Evolutionary conservation across 2,113 vertebrate genomes (phyloP), one percentile per base, ranked within the genome.

Genomic region (Pholis gunnellus): DNA sequence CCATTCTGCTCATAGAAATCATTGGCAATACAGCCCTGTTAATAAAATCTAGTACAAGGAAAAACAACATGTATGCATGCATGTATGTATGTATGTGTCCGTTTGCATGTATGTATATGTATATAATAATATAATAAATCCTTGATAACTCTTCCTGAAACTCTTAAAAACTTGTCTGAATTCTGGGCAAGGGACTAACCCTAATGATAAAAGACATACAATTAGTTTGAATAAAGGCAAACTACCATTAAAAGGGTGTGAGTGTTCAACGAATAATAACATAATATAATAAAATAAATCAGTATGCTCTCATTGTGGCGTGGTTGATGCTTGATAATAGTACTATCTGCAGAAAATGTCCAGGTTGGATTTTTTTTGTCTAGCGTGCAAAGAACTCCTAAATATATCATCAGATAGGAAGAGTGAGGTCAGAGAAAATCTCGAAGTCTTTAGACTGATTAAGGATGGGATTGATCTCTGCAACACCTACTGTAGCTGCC

Each of bases 401-500:
- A 91, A 92, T 83, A 84, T 89, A 89, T 76, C 79, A 82, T 75
- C 56, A 82, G 76, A 87, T 85, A 36, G 82, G 78, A 65, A 85
- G 69, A 82, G 82, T 87, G 87, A 91, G 86, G 88, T 93, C 89
- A 93, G 86, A 91, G 91, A 63, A 93, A 91, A 94, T 92, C 91
- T 91, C 89, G 81, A 91, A 88, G 88, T 91, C 88, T 85, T 92
- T 85, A 92, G 92, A 86, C 88, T 91, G 76, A 88, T 94, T 94
- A 93, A 88, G 86, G 80, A 82, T 52, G 31, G 86, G 84, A 76
- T 91, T 93, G 94, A 94, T 95, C 93, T 92, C 69, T 87, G 80
- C 84, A 90, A 88, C 91, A 91, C 90, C 79, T 90, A 87, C 86
- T 60, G 79, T 66, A 86, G 87, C 83, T 80, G 59, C 69, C 67